Base-by-base conservation (phyloP, 2,888 invertebrate genomes). In the Chrysotoxum bicinctum region DNA sequence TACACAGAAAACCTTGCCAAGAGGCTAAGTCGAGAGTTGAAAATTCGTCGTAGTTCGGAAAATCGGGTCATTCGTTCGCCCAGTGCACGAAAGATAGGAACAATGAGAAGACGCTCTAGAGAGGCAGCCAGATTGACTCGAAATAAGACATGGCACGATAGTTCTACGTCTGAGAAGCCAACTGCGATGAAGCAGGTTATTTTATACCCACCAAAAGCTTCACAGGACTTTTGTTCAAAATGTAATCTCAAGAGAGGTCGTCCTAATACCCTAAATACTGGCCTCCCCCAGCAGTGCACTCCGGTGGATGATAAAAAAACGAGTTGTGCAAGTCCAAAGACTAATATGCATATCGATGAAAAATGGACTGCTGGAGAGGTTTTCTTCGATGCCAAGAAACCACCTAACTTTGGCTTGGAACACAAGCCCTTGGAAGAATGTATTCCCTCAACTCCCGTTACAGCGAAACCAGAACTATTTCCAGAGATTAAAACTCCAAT, bases 71-170 rank as follows among this genome's bases (percentile, higher is more conserved):
- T 96, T 82, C 92, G 96, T 87, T 96, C 96, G 0, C 97, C 96
- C 0, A 96, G 96, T 90, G 96, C 96, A 1, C 93, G 96, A 66
- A 96, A 96, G 93, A 97, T 96, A 78, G 96, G 96, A 21, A 94
- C 94, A 9, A 93, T 96, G 87, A 92, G 96, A 89, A 93, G 96
- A 58, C 93, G 96, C 68, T 96, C 96, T 0, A 94, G 94, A 89
- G 96, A 96, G 90, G 91, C 85, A 87, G 89, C 87, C 87, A 87
- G 85, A n/a, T 93, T 94, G 30, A 93, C 93, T 21, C 92, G 95
- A 37, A 94, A 94, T 87, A 94, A 94, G 88, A 95, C 95, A 0
- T 95, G 95, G 95, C 94, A 95, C 89, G 93, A 93, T 9, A 88
- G 88, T 43, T 87, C 88, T 12, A 82, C 72, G 1, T 40, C 88